Evolutionary conservation across 2,797 vertebrate species (phyloP), one percentile per base, ranked within the genome.

Genomic region (Gallinago nigripennis): DNA sequence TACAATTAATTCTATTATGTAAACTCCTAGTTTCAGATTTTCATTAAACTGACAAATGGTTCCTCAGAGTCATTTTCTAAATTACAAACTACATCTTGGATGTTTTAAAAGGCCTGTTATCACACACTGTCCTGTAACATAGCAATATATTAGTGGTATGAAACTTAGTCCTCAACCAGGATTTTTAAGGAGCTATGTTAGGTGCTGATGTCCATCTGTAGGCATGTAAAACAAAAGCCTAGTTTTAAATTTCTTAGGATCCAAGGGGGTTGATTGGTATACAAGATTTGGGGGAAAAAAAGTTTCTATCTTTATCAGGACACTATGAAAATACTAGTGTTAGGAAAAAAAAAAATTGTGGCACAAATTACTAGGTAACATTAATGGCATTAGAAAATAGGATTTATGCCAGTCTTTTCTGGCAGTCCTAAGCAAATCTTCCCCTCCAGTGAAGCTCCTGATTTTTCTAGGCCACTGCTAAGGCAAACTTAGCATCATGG

Each of bases 1-100:
- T 94, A 84, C 93, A 96, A 94, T 92, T 94, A 96, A 94, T 91
- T 92, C 92, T 95, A 82, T 96, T 96, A 82, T 93, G 63, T 87
- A 93, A 95, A 95, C 76, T 68, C 86, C 56, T 90, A 94, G 80
- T 92, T 95, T 95, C 92, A 95, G 71, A 90, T 97, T 94, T 92
- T 84, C 86, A 92, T 92, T 96, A 92, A 86, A 82, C 70, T 81
- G 82, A 83, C 83, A 88, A 92, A 95, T 89, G 69, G 45, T 78
- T 89, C 53, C 88, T 92, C 79, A 69, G 86, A 94, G 84, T 69
- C 12, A 91, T 96, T 96, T 96, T 93, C 92, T 95, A 94, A 94
- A 96, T 95, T 95, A 76, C 54, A 91, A 90, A 90, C 81, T 87
- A 39, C 68, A 91, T 85, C 60, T 57, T 56, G 57, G 24, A 70